Conservation (phyloP, 2,113 vertebrate genomes). For the Helogale parvula region DNA sequence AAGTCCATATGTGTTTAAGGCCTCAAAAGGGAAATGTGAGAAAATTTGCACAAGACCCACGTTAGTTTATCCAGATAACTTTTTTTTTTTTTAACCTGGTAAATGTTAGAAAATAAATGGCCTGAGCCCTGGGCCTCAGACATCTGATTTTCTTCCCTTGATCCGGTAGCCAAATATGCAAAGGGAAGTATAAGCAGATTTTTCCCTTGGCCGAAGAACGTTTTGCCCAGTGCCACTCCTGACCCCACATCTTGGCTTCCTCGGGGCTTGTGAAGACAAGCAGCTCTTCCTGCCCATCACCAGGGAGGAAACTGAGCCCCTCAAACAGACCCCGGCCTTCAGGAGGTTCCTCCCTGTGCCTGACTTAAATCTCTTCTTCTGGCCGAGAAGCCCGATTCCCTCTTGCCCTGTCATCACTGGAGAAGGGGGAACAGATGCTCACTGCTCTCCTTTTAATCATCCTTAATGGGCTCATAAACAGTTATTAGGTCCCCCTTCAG, state of each 20-base stretch:
- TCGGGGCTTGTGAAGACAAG: not conserved
- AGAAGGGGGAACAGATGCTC: conserved; percentile 40
- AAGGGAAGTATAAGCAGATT: not conserved
- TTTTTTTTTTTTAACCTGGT: not conserved
- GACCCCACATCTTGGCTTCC: not conserved
- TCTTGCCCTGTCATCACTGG: not conserved
- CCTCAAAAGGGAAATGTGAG: not conserved
- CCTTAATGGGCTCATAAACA: conserved; percentile 44
- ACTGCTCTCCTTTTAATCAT: not conserved
- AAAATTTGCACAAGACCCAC: not conserved
- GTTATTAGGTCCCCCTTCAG: conserved; percentile 44
- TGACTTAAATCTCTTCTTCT: not conserved
- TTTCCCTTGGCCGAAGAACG: not conserved
- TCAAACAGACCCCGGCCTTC: not conserved
- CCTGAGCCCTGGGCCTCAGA: not conserved
- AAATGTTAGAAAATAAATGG: not conserved
- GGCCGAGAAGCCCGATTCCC: not conserved
- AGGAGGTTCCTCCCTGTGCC: not conserved
- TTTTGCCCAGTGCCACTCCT: not conserved
- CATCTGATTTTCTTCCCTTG: not conserved
- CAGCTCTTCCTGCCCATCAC: not conserved
- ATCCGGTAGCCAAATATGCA: not conserved
- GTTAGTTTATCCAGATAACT: conserved; percentile 16
- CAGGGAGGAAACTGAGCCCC: not conserved
- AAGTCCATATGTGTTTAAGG: not conserved